phyloP scores from a whole-genome alignment of 2,797 vertebrate species.

The Propithecus deckenii region DNA sequence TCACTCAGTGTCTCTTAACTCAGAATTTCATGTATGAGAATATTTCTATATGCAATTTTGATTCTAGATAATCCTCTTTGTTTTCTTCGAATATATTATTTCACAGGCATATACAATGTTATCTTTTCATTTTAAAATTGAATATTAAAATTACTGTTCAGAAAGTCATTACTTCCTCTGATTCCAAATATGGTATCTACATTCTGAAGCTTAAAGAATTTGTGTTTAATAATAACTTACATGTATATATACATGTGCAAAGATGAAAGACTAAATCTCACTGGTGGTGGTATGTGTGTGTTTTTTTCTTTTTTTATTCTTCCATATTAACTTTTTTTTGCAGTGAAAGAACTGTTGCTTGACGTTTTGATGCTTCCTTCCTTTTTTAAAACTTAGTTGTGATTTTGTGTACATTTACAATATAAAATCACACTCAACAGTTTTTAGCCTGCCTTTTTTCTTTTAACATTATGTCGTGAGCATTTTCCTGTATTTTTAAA shows the following conservation, averaged over 20 bases:
- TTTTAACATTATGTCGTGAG: not conserved
- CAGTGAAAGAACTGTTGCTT: not conserved
- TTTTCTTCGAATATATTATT: not conserved
- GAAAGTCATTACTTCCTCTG: constrained; percentile 13
- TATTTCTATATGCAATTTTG: constrained; percentile 1
- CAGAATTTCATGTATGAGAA: constrained; percentile 2
- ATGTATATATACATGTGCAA: not conserved
- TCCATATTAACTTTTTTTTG: not conserved
- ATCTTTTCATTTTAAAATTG: constrained; percentile 37
- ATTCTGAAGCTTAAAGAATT: not conserved
- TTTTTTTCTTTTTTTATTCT: not conserved
- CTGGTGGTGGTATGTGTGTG: not conserved
- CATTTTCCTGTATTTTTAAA: not conserved
- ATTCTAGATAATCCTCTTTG: constrained; percentile 12
- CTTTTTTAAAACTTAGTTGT: constrained; percentile 4
- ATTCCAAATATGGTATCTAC: not conserved
- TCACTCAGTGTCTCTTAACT: not conserved
- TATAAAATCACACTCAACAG: not conserved
- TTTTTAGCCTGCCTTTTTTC: not conserved
- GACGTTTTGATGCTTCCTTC: constrained; percentile 40
- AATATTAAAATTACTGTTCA: constrained; percentile 36
- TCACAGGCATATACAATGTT: not conserved
- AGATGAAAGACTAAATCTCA: not conserved
- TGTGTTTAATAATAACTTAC: not conserved
- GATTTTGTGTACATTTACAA: not conserved